Percentiles rank a stretch among this genome's conserved stretches.
phyloP scores from a whole-genome alignment of 1,140 invertebrate species.

The Habropoda laboriosa region DNA sequence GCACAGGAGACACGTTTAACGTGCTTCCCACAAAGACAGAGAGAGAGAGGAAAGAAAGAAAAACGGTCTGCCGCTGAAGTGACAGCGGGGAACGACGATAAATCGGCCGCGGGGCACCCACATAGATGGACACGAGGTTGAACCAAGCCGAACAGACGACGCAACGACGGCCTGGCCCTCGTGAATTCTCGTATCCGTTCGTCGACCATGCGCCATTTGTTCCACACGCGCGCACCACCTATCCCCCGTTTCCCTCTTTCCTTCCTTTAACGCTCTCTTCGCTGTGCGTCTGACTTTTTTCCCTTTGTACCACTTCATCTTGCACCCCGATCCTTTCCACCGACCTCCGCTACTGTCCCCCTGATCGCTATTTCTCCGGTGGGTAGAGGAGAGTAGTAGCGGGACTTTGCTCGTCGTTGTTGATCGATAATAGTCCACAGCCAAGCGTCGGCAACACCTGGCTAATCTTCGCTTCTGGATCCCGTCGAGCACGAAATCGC shows the following conservation, averaged over 20 bases:
- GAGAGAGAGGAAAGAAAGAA: too few relatives aligned
- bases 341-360: too few relatives aligned
- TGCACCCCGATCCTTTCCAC: not conserved
- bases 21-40: too few relatives aligned
- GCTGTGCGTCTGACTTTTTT: constrained; percentile 28
- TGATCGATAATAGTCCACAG: constrained; percentile 37
- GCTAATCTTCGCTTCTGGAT: not conserved
- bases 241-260: not conserved
- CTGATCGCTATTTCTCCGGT: constrained; percentile 25
- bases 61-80: constrained; percentile 8
- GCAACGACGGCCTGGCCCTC: not conserved
- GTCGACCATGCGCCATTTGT: constrained; percentile 45
- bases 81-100: constrained; percentile 5
- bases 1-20: constrained; percentile 51
- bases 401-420: not conserved
- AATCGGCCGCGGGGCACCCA: constrained; percentile 35
- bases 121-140: not conserved
- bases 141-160: not conserved
- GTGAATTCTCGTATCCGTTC: constrained; percentile 22
- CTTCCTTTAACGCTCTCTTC: not conserved
- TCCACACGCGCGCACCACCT: not conserved
- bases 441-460: too few relatives aligned
- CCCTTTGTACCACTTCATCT: constrained; percentile 24
- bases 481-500: not conserved
- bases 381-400: too few relatives aligned